Conservation (phyloP, 2,113 vertebrate species). For the Corythornis cristatus region DNA sequence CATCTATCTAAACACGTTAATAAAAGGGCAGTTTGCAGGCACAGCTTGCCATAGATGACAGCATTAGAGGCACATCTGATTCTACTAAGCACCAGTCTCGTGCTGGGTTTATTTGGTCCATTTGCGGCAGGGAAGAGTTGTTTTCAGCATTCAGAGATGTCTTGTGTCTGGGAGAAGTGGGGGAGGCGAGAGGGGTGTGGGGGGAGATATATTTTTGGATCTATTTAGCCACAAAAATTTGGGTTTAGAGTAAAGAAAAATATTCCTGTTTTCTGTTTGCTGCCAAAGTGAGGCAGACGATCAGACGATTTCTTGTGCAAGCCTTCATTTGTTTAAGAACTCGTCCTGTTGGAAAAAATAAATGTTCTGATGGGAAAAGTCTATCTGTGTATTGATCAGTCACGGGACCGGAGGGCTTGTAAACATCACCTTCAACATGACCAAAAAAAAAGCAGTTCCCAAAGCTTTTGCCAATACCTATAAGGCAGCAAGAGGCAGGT, state of each 20-base stretch:
- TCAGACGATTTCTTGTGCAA: constrained; percentile 29
- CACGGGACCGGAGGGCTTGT: neutral
- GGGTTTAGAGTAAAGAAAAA: constrained; percentile 42
- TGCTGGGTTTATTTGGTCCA: constrained; percentile 51
- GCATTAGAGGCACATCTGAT: constrained; percentile 22
- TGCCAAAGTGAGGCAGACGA: constrained; percentile 22
- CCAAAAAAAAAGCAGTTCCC: neutral
- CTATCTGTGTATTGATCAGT: neutral
- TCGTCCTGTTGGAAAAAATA: constrained; percentile 43
- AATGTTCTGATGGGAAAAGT: constrained; percentile 10
- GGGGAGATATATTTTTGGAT: constrained; percentile 46
- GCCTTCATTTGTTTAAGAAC: constrained; percentile 25
- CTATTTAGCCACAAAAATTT: constrained; percentile 49
- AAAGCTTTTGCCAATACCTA: neutral
- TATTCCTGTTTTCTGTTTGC: constrained; percentile 1
- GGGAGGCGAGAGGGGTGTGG: neutral
- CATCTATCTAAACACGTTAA: neutral
- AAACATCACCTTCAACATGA: neutral
- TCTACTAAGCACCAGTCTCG: constrained; percentile 19
- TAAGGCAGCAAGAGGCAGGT: neutral
- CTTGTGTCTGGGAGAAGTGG: constrained; percentile 16
- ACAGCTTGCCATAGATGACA: constrained; percentile 24
- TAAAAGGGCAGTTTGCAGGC: constrained; percentile 20
- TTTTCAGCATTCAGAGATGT: neutral
- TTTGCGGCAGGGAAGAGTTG: neutral